phyloP scores from a whole-genome alignment of 2,888 invertebrate species.

The Lasioglossum villosulum region DNA sequence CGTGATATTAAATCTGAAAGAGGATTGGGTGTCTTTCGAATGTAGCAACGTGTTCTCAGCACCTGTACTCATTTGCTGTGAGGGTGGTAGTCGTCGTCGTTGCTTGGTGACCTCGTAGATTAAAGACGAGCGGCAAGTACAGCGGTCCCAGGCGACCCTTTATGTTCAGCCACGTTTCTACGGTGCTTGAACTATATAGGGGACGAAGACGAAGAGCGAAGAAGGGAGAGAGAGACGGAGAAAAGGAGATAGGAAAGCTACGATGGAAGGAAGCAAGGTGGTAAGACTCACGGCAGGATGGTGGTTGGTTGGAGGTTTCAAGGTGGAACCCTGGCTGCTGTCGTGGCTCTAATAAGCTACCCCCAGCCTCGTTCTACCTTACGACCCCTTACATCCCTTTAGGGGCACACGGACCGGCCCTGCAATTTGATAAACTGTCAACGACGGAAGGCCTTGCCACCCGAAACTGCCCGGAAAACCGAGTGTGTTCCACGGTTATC shows the following conservation, averaged over 20 bases:
- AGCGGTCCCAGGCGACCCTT: slow-evolving; percentile 69
- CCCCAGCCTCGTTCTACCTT: slow-evolving; percentile 74
- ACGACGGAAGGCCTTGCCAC: slow-evolving; percentile 60
- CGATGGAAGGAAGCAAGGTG: slow-evolving; percentile 75
- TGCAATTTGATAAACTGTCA: slow-evolving; percentile 82
- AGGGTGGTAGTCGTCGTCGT: slow-evolving; percentile 52
- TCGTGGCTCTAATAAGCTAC: slow-evolving; percentile 81
- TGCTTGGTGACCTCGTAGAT: slow-evolving; percentile 70
- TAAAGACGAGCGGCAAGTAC: slow-evolving; percentile 72
- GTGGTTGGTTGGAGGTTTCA: slow-evolving; percentile 80
- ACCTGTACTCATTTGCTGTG: slow-evolving; percentile 50
- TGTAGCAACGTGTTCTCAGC: slow-evolving; percentile 1
- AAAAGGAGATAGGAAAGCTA: slow-evolving; percentile 36
- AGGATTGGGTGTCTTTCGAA: slow-evolving; percentile 42
- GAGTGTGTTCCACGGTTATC: slow-evolving; percentile 52
- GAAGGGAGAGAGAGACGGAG: slow-evolving; percentile 13
- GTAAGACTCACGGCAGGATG: slow-evolving; percentile 76
- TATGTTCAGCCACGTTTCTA: slow-evolving; percentile 69
- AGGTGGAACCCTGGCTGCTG: slow-evolving; percentile 76
- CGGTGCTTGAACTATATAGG: slow-evolving; percentile 64
- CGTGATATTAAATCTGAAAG: slow-evolving; percentile 50
- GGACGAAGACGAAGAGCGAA: slow-evolving; percentile 29
- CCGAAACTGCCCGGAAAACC: slow-evolving; percentile 59
- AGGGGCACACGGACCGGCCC: slow-evolving; percentile 68
- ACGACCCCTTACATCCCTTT: slow-evolving; percentile 77